These are phyloP conservation scores for Ctenicera cuprea DNA, from an alignment of 2,888 invertebrate species.

Conservation along the genomic window DNA sequence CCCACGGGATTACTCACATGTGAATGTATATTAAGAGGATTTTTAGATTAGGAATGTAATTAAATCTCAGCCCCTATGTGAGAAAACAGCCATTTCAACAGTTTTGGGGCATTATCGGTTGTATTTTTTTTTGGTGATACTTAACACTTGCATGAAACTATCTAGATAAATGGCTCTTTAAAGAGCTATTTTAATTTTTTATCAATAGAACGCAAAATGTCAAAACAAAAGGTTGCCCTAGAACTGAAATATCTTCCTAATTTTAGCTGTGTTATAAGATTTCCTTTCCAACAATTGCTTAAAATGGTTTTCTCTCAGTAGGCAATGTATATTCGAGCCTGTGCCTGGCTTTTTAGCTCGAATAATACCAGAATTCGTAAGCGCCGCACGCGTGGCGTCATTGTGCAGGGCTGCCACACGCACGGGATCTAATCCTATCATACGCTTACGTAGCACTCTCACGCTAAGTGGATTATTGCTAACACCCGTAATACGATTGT, in stretches of 20 bases:
- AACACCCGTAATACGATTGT: slow-evolving; percentile 46
- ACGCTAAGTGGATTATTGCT: slow-evolving; percentile 51
- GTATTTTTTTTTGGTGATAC: not conserved
- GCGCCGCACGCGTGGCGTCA: slow-evolving; percentile 50
- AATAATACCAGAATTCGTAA: slow-evolving; percentile 52
- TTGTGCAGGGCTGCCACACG: slow-evolving; percentile 47
- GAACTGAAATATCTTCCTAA: slow-evolving; percentile 36
- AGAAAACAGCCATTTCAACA: slow-evolving; percentile 39
- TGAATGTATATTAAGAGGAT: slow-evolving; percentile 58
- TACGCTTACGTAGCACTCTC: slow-evolving; percentile 53
- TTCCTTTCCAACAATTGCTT: slow-evolving; percentile 43
- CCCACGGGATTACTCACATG: slow-evolving; percentile 57
- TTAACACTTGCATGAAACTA: not conserved
- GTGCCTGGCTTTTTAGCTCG: slow-evolving; percentile 51
- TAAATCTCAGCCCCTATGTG: slow-evolving; percentile 43
- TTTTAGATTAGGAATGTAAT: slow-evolving; percentile 53
- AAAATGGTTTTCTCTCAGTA: slow-evolving; percentile 47
- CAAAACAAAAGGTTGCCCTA: slow-evolving; percentile 4
- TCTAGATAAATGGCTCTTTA: not conserved
- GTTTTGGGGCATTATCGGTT: slow-evolving; percentile 17
- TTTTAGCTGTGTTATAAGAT: slow-evolving; percentile 35
- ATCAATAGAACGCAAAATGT: not conserved
- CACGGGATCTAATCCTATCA: slow-evolving; percentile 52
- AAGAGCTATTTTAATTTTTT: not conserved
- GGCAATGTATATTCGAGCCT: slow-evolving; percentile 46